Evolutionary conservation across 1,140 invertebrate genomes (phyloP).

Genomic region (Asobara japonica): DNA sequence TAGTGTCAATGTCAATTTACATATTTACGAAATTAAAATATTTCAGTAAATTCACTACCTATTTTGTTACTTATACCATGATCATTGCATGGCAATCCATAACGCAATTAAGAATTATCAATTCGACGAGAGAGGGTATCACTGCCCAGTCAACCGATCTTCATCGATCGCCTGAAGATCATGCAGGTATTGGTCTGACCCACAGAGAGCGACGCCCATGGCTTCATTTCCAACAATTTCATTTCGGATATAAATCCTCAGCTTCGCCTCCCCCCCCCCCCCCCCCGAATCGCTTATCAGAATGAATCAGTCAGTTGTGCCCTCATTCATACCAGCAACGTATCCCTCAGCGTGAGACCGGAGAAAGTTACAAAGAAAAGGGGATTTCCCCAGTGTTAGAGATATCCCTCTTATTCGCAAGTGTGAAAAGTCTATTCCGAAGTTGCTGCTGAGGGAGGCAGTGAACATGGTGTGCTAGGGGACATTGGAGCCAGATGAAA

Average conservation of each 20-base stretch:
- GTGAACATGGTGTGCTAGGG: neutral
- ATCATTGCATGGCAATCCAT: no score
- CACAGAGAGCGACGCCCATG: no score
- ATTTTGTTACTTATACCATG: no score
- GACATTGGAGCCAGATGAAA: neutral
- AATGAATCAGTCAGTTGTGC: slow-evolving; percentile 6
- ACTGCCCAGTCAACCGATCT: no score
- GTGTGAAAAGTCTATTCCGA: slow-evolving; percentile 19
- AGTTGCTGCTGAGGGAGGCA: neutral
- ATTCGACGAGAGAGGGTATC: no score
- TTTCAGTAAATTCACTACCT: no score
- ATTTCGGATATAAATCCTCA: neutral
- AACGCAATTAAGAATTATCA: no score
- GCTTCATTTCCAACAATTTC: no score
- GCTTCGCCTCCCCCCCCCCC: neutral
- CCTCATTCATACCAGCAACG: neutral
- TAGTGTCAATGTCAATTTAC: no score
- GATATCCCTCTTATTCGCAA: slow-evolving; percentile 20
- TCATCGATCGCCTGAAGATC: no score
- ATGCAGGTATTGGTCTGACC: no score
- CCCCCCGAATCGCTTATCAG: neutral
- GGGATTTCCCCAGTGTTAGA: neutral
- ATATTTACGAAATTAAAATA: no score
- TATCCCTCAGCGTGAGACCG: neutral
- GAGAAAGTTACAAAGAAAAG: slow-evolving; percentile 15